Conservation (phyloP, 1,140 invertebrate species). For the Teleogryllus occipitalis region DNA sequence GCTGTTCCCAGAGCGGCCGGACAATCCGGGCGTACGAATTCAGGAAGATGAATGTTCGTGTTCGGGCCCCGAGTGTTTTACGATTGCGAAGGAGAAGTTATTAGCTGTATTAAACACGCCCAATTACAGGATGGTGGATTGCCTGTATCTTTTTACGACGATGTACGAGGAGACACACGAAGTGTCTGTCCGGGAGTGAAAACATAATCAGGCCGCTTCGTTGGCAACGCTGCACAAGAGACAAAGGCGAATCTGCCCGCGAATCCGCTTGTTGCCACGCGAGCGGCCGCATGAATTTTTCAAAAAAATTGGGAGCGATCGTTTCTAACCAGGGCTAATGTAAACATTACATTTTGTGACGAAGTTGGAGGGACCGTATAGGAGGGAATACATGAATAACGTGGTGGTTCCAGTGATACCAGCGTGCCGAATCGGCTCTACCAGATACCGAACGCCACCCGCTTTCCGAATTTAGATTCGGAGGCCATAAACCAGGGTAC, state of each 20-base stretch:
- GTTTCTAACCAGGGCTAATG: not conserved
- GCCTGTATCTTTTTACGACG: not conserved
- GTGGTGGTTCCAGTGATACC: not conserved
- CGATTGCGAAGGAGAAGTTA: not conserved
- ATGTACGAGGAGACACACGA: not conserved
- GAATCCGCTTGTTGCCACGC: not conserved
- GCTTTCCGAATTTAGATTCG: not conserved
- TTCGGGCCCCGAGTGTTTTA: not conserved
- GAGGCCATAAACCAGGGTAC: not conserved
- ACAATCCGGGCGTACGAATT: not conserved
- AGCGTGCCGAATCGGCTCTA: not conserved
- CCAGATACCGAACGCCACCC: not conserved
- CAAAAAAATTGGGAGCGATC: not conserved
- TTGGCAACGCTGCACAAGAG: not conserved
- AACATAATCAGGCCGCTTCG: not conserved
- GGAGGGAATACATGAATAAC: too few relatives aligned
- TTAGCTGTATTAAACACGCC: not conserved
- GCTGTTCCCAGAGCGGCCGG: not conserved
- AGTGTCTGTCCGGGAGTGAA: not conserved
- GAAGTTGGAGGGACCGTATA: too few relatives aligned
- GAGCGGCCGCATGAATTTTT: not conserved
- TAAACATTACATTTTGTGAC: not conserved
- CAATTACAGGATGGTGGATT: not conserved
- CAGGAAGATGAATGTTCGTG: constrained; percentile 3
- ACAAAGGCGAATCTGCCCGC: not conserved